A percentile compares a stretch with the other conserved stretches of the same genome.
Evolutionary conservation across 2,888 invertebrate genomes (phyloP).

Genomic region (Drosophila robusta): DNA sequence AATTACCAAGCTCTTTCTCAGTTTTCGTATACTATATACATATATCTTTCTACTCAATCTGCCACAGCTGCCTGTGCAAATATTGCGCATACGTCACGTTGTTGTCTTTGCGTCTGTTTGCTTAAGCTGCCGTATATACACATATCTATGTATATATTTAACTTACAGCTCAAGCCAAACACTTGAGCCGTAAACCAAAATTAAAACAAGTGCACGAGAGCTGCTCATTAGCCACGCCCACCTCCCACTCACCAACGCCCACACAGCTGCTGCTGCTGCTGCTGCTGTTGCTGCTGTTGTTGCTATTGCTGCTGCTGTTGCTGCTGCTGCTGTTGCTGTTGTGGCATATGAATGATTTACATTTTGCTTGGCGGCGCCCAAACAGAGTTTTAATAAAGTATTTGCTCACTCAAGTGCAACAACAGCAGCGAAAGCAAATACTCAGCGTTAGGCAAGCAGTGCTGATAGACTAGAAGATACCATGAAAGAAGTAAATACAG

Average conservation of each 20-base stretch:
- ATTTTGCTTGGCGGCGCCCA: slow-evolving; percentile 36
- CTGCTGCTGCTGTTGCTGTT: slow-evolving; percentile 8
- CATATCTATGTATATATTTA: slow-evolving; percentile 54
- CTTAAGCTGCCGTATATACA: slow-evolving; percentile 9
- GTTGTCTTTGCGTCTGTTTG: slow-evolving; percentile 31
- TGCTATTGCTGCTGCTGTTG: slow-evolving; percentile 5
- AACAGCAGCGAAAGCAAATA: slow-evolving; percentile 57
- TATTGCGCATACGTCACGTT: slow-evolving; percentile 56
- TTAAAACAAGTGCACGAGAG: slow-evolving; percentile 52
- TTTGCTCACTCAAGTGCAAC: slow-evolving; percentile 74
- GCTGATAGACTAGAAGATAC: slow-evolving; percentile 3
- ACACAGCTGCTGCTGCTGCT: slow-evolving; percentile 2
- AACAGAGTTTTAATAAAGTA: slow-evolving; percentile 79
- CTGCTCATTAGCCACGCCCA: slow-evolving; percentile 65
- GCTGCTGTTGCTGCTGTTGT: neutral
- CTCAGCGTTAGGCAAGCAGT: slow-evolving; percentile 1
- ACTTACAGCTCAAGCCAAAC: slow-evolving; percentile 52
- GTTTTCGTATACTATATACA: neutral
- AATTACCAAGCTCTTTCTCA: slow-evolving; percentile 45
- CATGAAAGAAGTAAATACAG: neutral
- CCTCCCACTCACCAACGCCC: neutral
- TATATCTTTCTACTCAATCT: neutral
- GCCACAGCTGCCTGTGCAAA: slow-evolving; percentile 29
- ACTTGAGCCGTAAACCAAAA: slow-evolving; percentile 65
- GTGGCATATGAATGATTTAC: slow-evolving; percentile 52